Evolutionary conservation across 2,113 vertebrate species (phyloP).

Genomic region (Macroglossus sobrinus): DNA sequence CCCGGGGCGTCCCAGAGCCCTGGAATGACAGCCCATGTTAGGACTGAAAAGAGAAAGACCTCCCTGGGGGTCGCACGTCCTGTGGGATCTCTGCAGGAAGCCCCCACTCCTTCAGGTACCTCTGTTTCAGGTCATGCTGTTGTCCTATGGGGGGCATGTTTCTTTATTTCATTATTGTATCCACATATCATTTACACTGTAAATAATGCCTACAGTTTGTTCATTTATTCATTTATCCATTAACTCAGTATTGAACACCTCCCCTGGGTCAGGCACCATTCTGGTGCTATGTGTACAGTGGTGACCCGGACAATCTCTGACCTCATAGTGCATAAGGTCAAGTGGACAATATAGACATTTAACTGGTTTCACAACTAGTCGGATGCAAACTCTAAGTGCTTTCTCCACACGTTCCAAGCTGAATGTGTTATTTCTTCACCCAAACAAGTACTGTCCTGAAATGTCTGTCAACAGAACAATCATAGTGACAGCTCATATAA

Average conservation of each 20-base stretch:
- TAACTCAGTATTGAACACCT: neutral
- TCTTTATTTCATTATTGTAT: neutral
- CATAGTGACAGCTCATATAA: neutral
- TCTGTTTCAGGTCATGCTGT: neutral
- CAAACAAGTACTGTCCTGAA: neutral
- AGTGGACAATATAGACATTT: neutral
- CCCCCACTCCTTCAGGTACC: neutral
- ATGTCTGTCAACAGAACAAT: neutral
- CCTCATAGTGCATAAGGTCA: neutral
- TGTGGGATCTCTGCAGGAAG: neutral
- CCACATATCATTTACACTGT: neutral
- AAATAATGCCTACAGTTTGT: neutral
- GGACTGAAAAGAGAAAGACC: slow-evolving; percentile 50
- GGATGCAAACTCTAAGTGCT: neutral
- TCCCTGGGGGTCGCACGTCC: neutral
- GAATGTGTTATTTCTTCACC: neutral
- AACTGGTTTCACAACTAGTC: neutral
- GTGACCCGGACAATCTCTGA: neutral
- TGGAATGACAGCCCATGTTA: neutral
- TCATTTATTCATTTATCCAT: neutral
- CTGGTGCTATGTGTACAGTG: neutral
- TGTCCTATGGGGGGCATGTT: neutral
- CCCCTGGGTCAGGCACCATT: neutral
- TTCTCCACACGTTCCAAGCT: neutral
- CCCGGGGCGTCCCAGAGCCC: neutral